A percentile compares a stretch with the other conserved stretches of the same genome.
Evolutionary conservation across 2,797 vertebrate genomes (phyloP).

Genomic region (Mormyrops attenuatus): DNA sequence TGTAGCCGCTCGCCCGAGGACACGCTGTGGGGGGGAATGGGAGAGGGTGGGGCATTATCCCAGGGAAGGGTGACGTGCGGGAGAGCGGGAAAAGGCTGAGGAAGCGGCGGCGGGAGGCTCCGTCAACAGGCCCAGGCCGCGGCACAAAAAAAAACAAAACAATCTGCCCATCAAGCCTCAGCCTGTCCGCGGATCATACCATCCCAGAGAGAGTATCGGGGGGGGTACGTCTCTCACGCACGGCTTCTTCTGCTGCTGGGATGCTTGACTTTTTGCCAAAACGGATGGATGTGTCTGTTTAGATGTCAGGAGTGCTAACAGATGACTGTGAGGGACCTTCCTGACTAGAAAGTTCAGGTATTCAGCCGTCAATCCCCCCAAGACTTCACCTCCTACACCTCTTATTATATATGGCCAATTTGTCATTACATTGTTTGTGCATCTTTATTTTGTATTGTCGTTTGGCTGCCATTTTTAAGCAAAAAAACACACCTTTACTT

Average conservation of each 20-base stretch:
- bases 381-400: not conserved
- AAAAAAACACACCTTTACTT: not conserved
- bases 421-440: not conserved
- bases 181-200: slow-evolving; percentile 52
- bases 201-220: slow-evolving; percentile 26
- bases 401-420: not conserved
- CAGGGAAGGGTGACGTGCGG: slow-evolving; percentile 17
- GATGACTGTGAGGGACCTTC: not conserved
- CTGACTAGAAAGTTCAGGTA: not conserved
- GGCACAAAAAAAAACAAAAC: slow-evolving; percentile 42
- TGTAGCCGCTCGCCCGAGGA: not conserved
- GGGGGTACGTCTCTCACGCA: not conserved
- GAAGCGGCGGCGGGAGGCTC: not conserved
- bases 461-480: not conserved
- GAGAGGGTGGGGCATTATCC: slow-evolving; percentile 31
- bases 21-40: not conserved
- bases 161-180: slow-evolving; percentile 61
- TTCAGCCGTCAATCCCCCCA: not conserved
- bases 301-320: not conserved
- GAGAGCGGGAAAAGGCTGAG: not conserved
- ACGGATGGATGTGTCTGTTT: not conserved
- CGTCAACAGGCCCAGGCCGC: not conserved
- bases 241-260: not conserved
- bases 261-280: not conserved
- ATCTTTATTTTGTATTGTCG: not conserved